These are phyloP conservation scores for Epicampocera succincta DNA, from an alignment of 2,888 invertebrate genomes.

Conservation along the genomic window DNA sequence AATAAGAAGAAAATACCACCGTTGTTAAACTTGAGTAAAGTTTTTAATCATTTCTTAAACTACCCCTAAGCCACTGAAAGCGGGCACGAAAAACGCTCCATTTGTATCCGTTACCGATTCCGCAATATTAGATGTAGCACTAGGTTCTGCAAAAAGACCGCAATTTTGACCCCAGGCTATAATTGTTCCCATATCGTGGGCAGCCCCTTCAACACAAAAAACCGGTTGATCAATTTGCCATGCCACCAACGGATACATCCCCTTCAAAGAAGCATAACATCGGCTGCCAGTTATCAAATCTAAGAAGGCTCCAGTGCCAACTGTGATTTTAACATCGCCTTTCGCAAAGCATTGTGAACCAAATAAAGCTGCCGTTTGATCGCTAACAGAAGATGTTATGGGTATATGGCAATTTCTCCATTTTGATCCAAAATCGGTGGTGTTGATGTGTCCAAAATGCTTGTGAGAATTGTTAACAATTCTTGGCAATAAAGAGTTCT, in stretches of 20 bases:
- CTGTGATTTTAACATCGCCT: conserved; percentile 92
- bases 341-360: conserved; percentile 91
- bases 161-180: conserved; percentile 91
- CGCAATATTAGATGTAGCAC: conserved; percentile 87
- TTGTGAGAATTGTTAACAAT: conserved; percentile 89
- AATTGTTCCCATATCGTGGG: conserved; percentile 93
- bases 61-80: conserved; percentile 94
- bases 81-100: conserved; percentile 93
- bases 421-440: conserved; percentile 87
- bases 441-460: conserved; percentile 87
- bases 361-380: conserved; percentile 94
- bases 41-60: conserved; percentile 71
- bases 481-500: conserved; percentile 88
- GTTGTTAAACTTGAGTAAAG: background rate
- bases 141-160: conserved; percentile 86
- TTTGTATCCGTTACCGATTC: conserved; percentile 86
- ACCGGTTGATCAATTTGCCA: conserved; percentile 85
- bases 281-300: conserved; percentile 89
- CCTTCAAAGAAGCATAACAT: conserved; percentile 91
- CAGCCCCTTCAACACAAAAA: conserved; percentile 93
- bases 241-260: conserved; percentile 95
- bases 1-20: conserved; percentile 28
- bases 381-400: conserved; percentile 83
- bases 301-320: conserved; percentile 96
- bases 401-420: conserved; percentile 83